These are phyloP conservation scores for Chromis chromis DNA, from an alignment of 2,797 vertebrate species.

Conservation along the genomic window DNA sequence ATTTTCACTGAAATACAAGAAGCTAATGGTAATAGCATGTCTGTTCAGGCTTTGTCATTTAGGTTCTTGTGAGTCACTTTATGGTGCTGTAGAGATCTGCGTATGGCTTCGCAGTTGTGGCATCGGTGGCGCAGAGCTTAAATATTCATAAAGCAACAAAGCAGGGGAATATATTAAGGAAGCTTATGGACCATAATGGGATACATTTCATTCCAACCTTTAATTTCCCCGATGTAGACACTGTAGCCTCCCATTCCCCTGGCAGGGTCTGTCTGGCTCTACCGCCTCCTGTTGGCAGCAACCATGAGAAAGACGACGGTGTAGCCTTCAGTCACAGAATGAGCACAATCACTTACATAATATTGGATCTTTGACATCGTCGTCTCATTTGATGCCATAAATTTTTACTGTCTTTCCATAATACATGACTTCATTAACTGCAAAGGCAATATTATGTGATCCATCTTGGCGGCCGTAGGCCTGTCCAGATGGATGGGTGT, in stretches of 20 bases:
- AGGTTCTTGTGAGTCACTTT: neutral
- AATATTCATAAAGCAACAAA: slow-evolving; percentile 27
- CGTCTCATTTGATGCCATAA: slow-evolving; percentile 32
- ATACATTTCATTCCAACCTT: slow-evolving; percentile 23
- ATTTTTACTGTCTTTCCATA: slow-evolving; percentile 51
- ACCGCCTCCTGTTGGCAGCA: slow-evolving; percentile 45
- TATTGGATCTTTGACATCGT: slow-evolving; percentile 36
- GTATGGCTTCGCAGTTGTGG: slow-evolving; percentile 42
- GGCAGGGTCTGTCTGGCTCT: slow-evolving; percentile 38
- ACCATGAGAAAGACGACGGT: slow-evolving; percentile 18
- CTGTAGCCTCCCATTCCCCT: slow-evolving; percentile 31
- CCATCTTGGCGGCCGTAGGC: slow-evolving; percentile 49
- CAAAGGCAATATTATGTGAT: slow-evolving; percentile 50
- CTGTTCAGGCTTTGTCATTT: neutral
- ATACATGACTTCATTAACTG: slow-evolving; percentile 50
- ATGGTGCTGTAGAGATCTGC: slow-evolving; percentile 74
- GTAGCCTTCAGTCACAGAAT: slow-evolving; percentile 26
- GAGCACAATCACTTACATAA: slow-evolving; percentile 38
- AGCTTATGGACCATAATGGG: slow-evolving; percentile 4
- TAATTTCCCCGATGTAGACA: slow-evolving; percentile 42
- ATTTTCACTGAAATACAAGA: slow-evolving; percentile 13
- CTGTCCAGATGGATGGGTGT: slow-evolving; percentile 66
- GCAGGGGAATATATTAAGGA: slow-evolving; percentile 17
- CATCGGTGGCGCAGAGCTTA: slow-evolving; percentile 7
- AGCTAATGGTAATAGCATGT: slow-evolving; percentile 12